Conservation (phyloP, 37 sponge, comb jelly and placozoan genomes). For the Chondrilla cf. caribensis region DNA sequence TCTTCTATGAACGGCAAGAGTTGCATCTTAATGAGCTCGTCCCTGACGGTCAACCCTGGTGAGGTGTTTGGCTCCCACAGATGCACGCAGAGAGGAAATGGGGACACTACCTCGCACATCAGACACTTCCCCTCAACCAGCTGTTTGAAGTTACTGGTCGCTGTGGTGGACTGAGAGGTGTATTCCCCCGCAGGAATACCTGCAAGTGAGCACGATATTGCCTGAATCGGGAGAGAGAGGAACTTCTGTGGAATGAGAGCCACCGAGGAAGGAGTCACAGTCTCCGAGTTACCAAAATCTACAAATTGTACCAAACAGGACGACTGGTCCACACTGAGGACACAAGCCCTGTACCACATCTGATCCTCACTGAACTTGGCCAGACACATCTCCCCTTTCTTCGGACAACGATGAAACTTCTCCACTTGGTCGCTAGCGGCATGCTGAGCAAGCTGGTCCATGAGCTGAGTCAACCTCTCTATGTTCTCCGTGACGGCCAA, state of each 20-base stretch:
- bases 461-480: neutral
- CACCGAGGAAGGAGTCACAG: slow-evolving; percentile 20
- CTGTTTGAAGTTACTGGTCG: neutral
- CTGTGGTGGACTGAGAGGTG: neutral
- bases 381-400: neutral
- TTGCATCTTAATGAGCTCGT: neutral
- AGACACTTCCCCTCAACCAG: neutral
- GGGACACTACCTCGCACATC: slow-evolving; percentile 13
- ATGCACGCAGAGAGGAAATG: slow-evolving; percentile 28
- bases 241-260: slow-evolving; percentile 24
- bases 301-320: slow-evolving; percentile 30
- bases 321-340: neutral
- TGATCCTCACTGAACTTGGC: slow-evolving; percentile 11
- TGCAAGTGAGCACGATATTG: slow-evolving; percentile 18
- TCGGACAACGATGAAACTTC: neutral
- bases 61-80: neutral
- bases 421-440: neutral
- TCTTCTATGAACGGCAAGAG: slow-evolving; percentile 22
- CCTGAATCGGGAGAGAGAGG: slow-evolving; percentile 27
- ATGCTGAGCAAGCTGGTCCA: neutral
- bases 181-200: slow-evolving; percentile 16
- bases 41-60: slow-evolving; percentile 2
- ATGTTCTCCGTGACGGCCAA: neutral
- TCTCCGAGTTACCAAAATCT: slow-evolving; percentile 58
- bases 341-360: neutral